These are phyloP conservation scores for Merluccius polli DNA, from an alignment of 2,797 vertebrate genomes.

Conservation along the genomic window DNA sequence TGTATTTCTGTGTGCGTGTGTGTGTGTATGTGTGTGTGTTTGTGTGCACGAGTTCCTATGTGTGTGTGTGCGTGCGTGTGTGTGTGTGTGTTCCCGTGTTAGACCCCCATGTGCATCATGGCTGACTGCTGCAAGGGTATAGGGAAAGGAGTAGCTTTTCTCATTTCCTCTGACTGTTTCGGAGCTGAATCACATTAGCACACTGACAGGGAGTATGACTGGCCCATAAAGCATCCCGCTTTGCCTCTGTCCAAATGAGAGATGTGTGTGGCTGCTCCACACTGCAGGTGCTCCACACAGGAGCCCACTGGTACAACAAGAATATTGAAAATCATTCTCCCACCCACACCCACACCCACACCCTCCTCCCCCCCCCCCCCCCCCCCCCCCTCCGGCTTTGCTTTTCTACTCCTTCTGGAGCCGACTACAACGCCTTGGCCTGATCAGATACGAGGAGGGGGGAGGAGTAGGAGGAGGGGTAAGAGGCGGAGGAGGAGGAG, in stretches of 20 bases:
- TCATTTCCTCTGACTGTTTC: constrained; percentile 69
- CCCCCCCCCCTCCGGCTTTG: not conserved
- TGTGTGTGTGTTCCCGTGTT: constrained; percentile 27
- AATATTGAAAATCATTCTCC: constrained; percentile 64
- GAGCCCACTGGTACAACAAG: constrained; percentile 57
- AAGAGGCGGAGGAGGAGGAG: not conserved
- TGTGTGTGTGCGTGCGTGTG: constrained; percentile 36
- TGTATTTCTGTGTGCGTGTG: no score
- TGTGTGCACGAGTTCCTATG: no score
- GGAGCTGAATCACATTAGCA: constrained; percentile 69
- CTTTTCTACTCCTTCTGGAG: not conserved
- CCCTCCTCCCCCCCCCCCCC: constrained; percentile 24
- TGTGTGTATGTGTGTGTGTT: constrained; percentile 35
- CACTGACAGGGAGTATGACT: constrained; percentile 62
- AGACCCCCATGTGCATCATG: constrained; percentile 60
- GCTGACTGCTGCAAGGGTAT: constrained; percentile 57
- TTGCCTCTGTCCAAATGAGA: constrained; percentile 68
- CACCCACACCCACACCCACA: constrained; percentile 31
- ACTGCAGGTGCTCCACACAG: constrained; percentile 59
- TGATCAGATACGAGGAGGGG: not conserved
- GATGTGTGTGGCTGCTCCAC: constrained; percentile 59
- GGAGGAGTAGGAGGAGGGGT: not conserved
- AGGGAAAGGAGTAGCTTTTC: constrained; percentile 59
- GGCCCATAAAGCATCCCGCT: constrained; percentile 64
- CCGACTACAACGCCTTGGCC: not conserved